Evolutionary conservation across 2,113 vertebrate species (phyloP).

Genomic region (Anser cygnoides): DNA sequence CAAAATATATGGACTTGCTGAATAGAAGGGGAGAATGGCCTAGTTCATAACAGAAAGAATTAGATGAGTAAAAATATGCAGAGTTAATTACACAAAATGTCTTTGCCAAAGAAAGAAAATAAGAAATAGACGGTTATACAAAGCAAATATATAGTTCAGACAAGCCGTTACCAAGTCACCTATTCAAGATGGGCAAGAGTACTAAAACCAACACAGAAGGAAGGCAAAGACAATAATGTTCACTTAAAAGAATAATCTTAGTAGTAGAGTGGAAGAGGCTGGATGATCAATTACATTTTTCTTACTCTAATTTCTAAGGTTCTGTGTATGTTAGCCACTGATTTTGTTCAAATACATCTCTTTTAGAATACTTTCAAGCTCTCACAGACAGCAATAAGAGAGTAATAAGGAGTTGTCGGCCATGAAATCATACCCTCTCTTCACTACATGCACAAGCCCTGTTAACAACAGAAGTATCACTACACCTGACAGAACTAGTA

Average conservation of each 20-base stretch:
- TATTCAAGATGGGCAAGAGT: not conserved
- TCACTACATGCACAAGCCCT: not conserved
- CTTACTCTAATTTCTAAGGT: not conserved
- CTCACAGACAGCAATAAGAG: not conserved
- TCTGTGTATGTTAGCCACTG: not conserved
- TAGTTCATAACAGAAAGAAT: not conserved
- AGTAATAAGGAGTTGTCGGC: not conserved
- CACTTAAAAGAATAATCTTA: not conserved
- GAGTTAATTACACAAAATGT: not conserved
- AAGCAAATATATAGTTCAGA: not conserved
- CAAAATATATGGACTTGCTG: not conserved
- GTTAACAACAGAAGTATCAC: not conserved
- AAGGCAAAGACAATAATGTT: not conserved
- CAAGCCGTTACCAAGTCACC: not conserved
- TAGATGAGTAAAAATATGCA: not conserved
- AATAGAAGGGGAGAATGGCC: not conserved
- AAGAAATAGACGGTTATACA: not conserved
- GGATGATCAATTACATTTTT: not conserved
- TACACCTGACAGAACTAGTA: not conserved
- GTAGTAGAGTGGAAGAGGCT: not conserved
- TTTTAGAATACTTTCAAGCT: not conserved
- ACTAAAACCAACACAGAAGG: not conserved
- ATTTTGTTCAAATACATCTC: not conserved
- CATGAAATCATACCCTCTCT: not conserved
- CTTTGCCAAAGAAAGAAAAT: not conserved